Evolutionary conservation across 2,113 vertebrate species (phyloP), one percentile per base, ranked within the genome.

Genomic region (Lepus timidus): DNA sequence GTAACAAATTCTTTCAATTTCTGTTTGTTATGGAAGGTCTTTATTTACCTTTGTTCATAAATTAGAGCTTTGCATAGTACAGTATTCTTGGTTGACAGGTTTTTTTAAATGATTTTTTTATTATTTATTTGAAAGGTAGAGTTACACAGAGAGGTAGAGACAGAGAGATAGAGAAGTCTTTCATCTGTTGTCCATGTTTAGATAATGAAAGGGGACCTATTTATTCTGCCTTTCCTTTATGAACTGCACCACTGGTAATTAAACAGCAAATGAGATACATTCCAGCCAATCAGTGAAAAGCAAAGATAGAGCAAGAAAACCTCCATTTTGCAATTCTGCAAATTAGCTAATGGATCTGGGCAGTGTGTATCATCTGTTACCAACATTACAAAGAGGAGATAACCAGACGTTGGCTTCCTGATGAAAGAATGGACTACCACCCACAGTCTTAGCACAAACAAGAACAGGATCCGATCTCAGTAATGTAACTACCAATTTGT

Each of bases 401-500:
- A 25, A 78, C 20, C 51, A 61, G 80, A 65, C 16, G 58, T 25
- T 44, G 76, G 36, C 49, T 85, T 82, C 33, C 13, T 64, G 4
- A 58, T 64, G 13, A 80, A 90, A 82, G 19, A 76, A 90, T 74
- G 79, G 19, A 75, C 0, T 65, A 85, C 13, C 36, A 86, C 33
- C 23, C 23, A 49, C 3, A 73, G 70, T 70, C 17, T 83, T 75
- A 16, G 29, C 51, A 51, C 75, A 81, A 81, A 83, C 22, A 90
- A 91, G 33, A 49, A 61, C 33, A 36, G 36, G 4, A 17, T 76
- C 62, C 76, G 36, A 36, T 61, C 31, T 86, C 17, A 82, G 4
- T 64, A 71, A 85, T 23, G 17, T 82, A 33, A 85, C 52, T 74
- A 82, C 6, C 31, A 94, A 71, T 93, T 92, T 92, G 33, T 33